Base-by-base conservation (phyloP, 2,113 vertebrate species). In the Nicator chloris region DNA sequence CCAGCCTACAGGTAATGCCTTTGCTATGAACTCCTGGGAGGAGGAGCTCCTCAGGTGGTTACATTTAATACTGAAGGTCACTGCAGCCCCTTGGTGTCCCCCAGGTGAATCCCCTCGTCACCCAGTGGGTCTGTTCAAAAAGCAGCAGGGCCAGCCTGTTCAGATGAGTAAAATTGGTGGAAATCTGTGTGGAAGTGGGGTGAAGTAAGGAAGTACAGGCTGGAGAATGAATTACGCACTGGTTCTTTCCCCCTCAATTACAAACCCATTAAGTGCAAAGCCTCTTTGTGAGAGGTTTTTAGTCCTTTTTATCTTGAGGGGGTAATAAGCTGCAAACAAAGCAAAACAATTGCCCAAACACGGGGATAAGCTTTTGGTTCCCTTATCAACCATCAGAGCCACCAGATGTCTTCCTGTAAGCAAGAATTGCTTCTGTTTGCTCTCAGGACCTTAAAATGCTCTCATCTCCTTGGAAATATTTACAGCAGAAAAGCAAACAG, bases 1-100 rank as follows among this genome's bases (percentile, higher is more conserved):
- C 90, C 90, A 71, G 18, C 27, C 82, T 88, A 49, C 91, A 95
- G 98, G 97, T 98, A 98, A 98, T 66, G 20, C 22, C 59, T 81
- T 23, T 80, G 61, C n/a, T 70, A 0, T 24, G 53, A 92, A 19
- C 47, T 44, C 42, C 19, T 66, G 60, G 27, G 19, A 83, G 83
- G 21, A 91, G 80, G 63, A 80, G 40, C 87, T 88, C 35, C 9
- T 4, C 49, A 57, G 76, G 26, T 66, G 51, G 5, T 86, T 33
- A 59, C 15, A 70, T 65, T 93, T 65, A 27, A 15, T 28, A 12
- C 0, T 42, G 22, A 30, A 72, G 44, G 65, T 82, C 33, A 2
- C 20, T 95, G 61, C 73, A 86, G 6, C 10, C n/a, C 69, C 53
- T n/a, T 56, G 40, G 18, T 50, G 39, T 49, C 15, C 51, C 88